Percentiles rank a stretch among this genome's conserved stretches.
Evolutionary conservation across 2,797 vertebrate genomes (phyloP).

Genomic region (Macroramphosus scolopax): DNA sequence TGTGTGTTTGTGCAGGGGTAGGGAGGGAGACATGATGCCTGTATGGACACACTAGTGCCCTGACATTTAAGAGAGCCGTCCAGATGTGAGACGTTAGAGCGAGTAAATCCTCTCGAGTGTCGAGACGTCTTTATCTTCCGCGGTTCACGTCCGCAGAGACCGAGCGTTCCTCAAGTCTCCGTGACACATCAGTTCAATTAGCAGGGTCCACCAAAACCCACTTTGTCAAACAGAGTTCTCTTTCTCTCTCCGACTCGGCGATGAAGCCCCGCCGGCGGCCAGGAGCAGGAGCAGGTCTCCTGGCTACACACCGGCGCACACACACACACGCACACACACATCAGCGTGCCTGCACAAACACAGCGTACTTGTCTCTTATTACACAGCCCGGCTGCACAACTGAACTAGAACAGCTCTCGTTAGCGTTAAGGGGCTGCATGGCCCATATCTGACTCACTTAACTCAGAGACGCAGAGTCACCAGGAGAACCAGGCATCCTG

Average conservation of each 20-base stretch:
- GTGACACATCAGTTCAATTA: slow-evolving; percentile 77
- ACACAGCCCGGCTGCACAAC: slow-evolving; percentile 34
- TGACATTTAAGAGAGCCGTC: slow-evolving; percentile 20
- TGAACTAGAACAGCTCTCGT: slow-evolving; percentile 45
- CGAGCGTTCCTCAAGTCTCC: slow-evolving; percentile 46
- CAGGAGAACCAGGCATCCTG: slow-evolving; percentile 33
- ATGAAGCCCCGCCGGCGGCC: slow-evolving; percentile 57
- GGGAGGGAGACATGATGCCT: too few relatives aligned
- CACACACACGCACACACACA: background rate
- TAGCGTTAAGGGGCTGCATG: slow-evolving; percentile 52
- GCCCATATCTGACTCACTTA: slow-evolving; percentile 50
- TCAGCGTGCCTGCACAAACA: slow-evolving; percentile 37
- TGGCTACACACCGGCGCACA: slow-evolving; percentile 31
- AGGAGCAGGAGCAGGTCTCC: slow-evolving; percentile 49
- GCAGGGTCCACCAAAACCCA: slow-evolving; percentile 48
- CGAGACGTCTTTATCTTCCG: slow-evolving; percentile 50
- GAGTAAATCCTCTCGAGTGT: slow-evolving; percentile 44
- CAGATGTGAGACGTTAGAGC: slow-evolving; percentile 37
- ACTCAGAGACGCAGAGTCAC: slow-evolving; percentile 32
- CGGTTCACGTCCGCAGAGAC: slow-evolving; percentile 39
- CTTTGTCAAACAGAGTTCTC: slow-evolving; percentile 56
- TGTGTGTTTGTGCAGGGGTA: background rate
- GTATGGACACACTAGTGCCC: slow-evolving; percentile 16
- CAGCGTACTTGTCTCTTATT: slow-evolving; percentile 49
- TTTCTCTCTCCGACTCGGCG: slow-evolving; percentile 33